phyloP scores from a whole-genome alignment of 2,797 vertebrate species.

The Pseudochirops cupreus region DNA sequence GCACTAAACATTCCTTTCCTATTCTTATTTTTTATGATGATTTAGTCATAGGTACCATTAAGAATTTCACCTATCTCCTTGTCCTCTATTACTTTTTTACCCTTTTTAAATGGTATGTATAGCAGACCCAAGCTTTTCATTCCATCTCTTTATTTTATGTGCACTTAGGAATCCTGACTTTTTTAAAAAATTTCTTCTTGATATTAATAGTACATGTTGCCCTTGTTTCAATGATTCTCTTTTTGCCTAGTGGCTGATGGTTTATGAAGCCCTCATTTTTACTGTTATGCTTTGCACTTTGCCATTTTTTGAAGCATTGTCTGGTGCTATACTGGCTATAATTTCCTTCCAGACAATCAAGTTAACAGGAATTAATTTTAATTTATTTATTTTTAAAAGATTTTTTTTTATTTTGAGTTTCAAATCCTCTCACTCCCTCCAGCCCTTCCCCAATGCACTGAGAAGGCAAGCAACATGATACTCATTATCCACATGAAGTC shows the following conservation, averaged over 20 bases:
- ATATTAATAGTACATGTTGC: too few relatives aligned
- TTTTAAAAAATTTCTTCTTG: background rate
- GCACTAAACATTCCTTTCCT: constrained; percentile 53
- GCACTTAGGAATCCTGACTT: constrained; percentile 35
- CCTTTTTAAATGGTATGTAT: constrained; percentile 39
- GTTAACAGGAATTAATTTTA: background rate
- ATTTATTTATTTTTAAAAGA: background rate
- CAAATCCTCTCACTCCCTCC: background rate
- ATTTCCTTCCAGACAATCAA: background rate
- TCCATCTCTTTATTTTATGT: constrained; percentile 21
- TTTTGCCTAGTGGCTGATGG: too few relatives aligned
- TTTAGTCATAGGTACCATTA: constrained; percentile 62
- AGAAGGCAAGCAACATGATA: background rate
- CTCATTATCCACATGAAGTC: background rate
- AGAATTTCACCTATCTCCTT: constrained; percentile 66
- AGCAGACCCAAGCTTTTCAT: background rate
- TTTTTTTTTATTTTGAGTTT: background rate
- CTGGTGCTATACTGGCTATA: background rate
- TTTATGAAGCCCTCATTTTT: background rate
- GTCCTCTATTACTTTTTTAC: constrained; percentile 46
- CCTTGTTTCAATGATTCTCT: too few relatives aligned
- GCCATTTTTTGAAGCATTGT: background rate
- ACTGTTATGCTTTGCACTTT: background rate
- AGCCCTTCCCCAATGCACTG: background rate
- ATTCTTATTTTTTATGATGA: constrained; percentile 55